These are phyloP conservation scores for Urechis unicinctus DNA, from an alignment of 2,888 invertebrate genomes.

Conservation along the genomic window DNA sequence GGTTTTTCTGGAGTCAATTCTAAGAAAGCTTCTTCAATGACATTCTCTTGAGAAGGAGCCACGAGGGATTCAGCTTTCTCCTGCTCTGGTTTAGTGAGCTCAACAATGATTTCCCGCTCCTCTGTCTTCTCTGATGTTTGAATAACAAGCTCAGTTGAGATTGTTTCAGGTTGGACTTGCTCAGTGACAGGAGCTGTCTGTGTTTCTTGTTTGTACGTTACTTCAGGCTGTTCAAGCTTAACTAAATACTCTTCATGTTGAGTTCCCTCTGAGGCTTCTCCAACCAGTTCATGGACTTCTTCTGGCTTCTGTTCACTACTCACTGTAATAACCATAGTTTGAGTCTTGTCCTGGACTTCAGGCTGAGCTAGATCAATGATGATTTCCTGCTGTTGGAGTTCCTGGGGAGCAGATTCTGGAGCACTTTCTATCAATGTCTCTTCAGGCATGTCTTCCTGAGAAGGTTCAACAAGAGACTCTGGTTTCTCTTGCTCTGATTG, in stretches of 20 bases:
- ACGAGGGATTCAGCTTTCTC: constrained; percentile 2
- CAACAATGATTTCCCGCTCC: constrained; percentile 2
- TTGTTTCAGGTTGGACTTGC: background rate
- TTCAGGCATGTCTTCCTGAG: background rate
- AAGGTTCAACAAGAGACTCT: background rate
- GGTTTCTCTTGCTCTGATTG: background rate
- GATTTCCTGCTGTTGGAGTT: constrained; percentile 1
- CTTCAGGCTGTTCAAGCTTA: background rate
- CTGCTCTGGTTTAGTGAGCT: background rate
- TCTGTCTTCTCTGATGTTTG: background rate
- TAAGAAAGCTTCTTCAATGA: background rate
- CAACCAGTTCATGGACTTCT: background rate
- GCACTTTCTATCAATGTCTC: background rate
- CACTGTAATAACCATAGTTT: constrained; percentile 4
- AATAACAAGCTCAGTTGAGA: background rate
- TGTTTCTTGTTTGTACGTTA: background rate
- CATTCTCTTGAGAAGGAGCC: background rate
- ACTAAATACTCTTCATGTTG: constrained; percentile 1
- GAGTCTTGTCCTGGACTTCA: background rate
- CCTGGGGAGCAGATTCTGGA: background rate
- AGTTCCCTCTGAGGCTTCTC: background rate
- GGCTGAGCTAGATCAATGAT: constrained; percentile 11
- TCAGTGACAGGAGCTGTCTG: background rate
- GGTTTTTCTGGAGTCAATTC: too few species aligned
- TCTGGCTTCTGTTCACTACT: background rate